Evolutionary conservation across 2,113 vertebrate species (phyloP).

Genomic region (Barbus barbus): DNA sequence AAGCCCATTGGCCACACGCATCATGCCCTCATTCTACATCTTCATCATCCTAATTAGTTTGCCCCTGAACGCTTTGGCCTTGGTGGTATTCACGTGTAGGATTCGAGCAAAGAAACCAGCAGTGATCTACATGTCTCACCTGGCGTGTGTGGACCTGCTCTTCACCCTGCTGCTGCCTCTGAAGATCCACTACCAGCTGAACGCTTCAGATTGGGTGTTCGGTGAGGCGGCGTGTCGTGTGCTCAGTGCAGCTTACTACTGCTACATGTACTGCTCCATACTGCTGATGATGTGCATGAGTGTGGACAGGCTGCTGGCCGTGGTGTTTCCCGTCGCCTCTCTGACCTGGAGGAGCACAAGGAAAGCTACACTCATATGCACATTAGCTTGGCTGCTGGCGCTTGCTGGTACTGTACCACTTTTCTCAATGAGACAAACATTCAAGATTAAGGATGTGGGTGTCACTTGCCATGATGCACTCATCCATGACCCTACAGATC

Average conservation of each 20-base stretch:
- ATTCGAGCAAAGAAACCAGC: constrained; percentile 84
- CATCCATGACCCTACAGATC: constrained; percentile 60
- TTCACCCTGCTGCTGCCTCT: constrained; percentile 87
- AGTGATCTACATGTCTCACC: constrained; percentile 89
- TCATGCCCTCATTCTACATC: constrained; percentile 85
- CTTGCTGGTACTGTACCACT: constrained; percentile 82
- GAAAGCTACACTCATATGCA: constrained; percentile 74
- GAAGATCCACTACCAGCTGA: constrained; percentile 87
- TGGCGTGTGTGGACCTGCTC: constrained; percentile 88
- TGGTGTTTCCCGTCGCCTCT: constrained; percentile 87
- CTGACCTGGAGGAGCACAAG: constrained; percentile 83
- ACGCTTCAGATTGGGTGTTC: constrained; percentile 86
- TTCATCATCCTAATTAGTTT: constrained; percentile 81
- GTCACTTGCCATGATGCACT: constrained; percentile 92
- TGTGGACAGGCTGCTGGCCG: constrained; percentile 86
- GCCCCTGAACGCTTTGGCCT: constrained; percentile 83
- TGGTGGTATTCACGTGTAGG: constrained; percentile 79
- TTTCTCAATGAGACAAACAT: constrained; percentile 79
- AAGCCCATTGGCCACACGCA: constrained; percentile 74
- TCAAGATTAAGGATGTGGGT: constrained; percentile 74
- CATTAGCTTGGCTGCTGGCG: constrained; percentile 82
- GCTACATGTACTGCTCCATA: constrained; percentile 94
- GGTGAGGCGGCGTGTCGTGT: constrained; percentile 82
- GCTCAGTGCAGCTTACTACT: constrained; percentile 86
- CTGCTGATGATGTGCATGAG: constrained; percentile 89